Conservation (phyloP, 2,797 vertebrate species). For the Notolabrus celidotus region DNA sequence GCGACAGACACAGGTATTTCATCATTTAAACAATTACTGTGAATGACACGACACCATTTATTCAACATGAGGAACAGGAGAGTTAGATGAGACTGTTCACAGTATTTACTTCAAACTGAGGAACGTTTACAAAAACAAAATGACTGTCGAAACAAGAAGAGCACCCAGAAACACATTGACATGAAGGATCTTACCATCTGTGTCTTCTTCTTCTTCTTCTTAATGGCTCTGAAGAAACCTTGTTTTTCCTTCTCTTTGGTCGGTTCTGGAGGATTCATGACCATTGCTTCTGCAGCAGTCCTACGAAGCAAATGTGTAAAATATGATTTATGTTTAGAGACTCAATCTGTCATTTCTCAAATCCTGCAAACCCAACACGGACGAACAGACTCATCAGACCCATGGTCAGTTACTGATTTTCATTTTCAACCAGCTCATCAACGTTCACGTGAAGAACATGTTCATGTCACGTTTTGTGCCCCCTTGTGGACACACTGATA, state of each 20-base stretch:
- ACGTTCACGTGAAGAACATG: background rate
- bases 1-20: background rate
- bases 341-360: no score
- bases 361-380: no score
- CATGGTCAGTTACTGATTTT: slow-evolving; percentile 2
- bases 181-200: slow-evolving; percentile 90
- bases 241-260: slow-evolving; percentile 98
- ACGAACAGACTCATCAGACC: no score
- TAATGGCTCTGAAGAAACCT: slow-evolving; percentile 98
- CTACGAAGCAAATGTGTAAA: slow-evolving; percentile 74
- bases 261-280: slow-evolving; percentile 93
- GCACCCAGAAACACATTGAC: background rate
- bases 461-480: no score
- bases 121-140: background rate
- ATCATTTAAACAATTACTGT: background rate
- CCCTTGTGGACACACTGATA: no score
- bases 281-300: slow-evolving; percentile 93
- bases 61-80: no score
- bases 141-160: background rate
- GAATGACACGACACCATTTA: no score
- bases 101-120: no score
- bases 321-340: slow-evolving; percentile 17
- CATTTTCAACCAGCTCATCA: background rate
- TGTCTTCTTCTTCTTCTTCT: slow-evolving; percentile 99
- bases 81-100: no score